Conservation (phyloP, 2,888 invertebrate genomes). For the Caenorhabditis afra region DNA sequence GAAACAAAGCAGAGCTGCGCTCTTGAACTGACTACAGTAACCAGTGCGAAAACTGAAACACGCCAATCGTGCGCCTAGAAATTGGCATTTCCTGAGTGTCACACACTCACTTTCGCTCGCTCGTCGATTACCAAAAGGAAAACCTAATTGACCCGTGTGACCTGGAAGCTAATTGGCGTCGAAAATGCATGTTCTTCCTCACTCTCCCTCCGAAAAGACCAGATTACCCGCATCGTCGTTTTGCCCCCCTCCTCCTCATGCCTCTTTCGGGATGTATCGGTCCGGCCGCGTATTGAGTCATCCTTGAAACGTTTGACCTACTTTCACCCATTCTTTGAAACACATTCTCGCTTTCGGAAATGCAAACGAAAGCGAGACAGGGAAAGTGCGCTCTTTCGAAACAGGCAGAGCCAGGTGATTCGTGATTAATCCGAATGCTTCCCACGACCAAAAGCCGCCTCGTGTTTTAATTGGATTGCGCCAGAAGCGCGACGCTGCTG, state of each 20-base stretch:
- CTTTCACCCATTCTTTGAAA: slow-evolving; percentile 34
- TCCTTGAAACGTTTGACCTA: slow-evolving; percentile 56
- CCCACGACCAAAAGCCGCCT: slow-evolving; percentile 14
- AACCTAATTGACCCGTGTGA: slow-evolving; percentile 53
- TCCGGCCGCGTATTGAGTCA: slow-evolving; percentile 40
- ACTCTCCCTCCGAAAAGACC: slow-evolving; percentile 30
- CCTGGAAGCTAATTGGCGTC: slow-evolving; percentile 42
- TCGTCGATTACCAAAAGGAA: slow-evolving; percentile 11
- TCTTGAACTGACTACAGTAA: no score
- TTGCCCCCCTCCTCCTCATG: slow-evolving; percentile 15
- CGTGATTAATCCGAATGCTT: slow-evolving; percentile 36
- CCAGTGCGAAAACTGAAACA: not conserved
- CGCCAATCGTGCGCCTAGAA: not conserved
- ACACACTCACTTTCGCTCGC: slow-evolving; percentile 27
- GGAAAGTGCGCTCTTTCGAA: no score
- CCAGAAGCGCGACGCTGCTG: slow-evolving; percentile 33
- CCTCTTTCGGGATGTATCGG: not conserved
- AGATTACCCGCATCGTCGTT: slow-evolving; percentile 47
- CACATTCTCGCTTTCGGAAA: not conserved
- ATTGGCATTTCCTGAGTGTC: slow-evolving; percentile 4
- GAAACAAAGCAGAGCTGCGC: no score
- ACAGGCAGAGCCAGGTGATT: no score
- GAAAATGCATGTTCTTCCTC: slow-evolving; percentile 32
- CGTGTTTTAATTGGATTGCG: slow-evolving; percentile 54
- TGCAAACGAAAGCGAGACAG: not conserved